A percentile compares a stretch with the other conserved stretches of the same genome.
These are phyloP conservation scores for Nasonovia ribisnigri DNA, from an alignment of 2,888 invertebrate species.

Conservation along the genomic window DNA sequence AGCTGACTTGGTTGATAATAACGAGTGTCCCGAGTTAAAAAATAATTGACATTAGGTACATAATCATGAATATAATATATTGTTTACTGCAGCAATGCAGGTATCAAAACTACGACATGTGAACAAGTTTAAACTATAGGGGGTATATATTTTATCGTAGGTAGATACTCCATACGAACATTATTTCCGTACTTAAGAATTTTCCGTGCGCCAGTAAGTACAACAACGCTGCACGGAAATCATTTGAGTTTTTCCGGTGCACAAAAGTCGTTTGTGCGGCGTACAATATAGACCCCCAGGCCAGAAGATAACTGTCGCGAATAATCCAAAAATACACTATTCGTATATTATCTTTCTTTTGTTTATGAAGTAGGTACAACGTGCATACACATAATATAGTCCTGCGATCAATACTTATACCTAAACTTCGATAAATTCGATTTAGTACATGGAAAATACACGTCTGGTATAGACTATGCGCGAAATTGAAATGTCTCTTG, in stretches of 20 bases:
- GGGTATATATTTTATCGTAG: background rate
- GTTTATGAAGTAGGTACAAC: background rate
- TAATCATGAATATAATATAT: background rate
- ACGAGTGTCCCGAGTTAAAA: background rate
- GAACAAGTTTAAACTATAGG: background rate
- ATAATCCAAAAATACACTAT: background rate
- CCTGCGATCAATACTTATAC: background rate
- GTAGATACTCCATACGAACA: too few species aligned
- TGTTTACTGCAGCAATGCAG: background rate
- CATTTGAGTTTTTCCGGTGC: background rate
- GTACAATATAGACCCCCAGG: background rate
- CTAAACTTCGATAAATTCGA: background rate
- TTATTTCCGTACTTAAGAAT: background rate
- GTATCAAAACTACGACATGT: background rate
- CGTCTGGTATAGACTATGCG: background rate
- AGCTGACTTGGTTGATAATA: background rate
- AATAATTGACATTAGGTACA: background rate
- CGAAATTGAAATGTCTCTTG: background rate
- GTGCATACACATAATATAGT: background rate
- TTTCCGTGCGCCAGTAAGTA: background rate
- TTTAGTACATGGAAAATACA: background rate
- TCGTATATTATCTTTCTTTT: background rate
- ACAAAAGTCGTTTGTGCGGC: background rate
- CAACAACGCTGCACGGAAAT: background rate
- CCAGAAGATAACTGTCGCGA: background rate